Conservation (phyloP, 2,113 vertebrate genomes). For the Ivindomyrus marchei region DNA sequence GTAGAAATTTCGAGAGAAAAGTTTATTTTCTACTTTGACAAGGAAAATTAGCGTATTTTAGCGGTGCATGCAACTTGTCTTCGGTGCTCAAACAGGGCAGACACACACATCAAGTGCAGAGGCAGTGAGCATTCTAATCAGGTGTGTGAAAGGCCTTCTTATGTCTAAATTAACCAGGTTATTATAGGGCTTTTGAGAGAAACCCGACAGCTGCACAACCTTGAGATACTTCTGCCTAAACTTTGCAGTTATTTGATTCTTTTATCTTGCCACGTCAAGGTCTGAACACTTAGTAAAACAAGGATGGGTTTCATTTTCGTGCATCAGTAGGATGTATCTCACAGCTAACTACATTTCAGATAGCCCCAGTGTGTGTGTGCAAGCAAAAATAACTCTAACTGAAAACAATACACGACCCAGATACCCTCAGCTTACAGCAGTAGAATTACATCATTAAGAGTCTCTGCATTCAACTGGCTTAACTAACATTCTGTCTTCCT, state of each 20-base stretch:
- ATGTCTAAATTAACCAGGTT: conserved; percentile 7
- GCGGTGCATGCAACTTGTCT: not conserved
- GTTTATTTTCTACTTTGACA: not conserved
- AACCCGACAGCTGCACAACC: not conserved
- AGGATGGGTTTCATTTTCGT: not conserved
- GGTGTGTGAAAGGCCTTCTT: conserved; percentile 11
- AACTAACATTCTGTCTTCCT: not conserved
- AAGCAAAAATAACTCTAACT: not conserved
- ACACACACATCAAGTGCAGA: not conserved
- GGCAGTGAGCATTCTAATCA: not conserved
- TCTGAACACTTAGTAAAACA: not conserved
- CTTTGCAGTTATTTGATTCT: not conserved
- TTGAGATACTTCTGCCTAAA: not conserved
- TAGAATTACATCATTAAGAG: not conserved
- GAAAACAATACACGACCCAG: not conserved
- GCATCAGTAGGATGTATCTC: not conserved
- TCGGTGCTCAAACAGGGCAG: not conserved
- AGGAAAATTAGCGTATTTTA: not conserved
- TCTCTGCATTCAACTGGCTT: not conserved
- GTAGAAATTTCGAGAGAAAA: not conserved
- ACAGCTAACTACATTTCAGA: not conserved
- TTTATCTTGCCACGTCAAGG: not conserved
- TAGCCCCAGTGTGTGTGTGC: not conserved
- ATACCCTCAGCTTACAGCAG: not conserved
- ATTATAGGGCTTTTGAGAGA: not conserved